Conservation (phyloP, 2,113 vertebrate species). For the Nettapus auritus region DNA sequence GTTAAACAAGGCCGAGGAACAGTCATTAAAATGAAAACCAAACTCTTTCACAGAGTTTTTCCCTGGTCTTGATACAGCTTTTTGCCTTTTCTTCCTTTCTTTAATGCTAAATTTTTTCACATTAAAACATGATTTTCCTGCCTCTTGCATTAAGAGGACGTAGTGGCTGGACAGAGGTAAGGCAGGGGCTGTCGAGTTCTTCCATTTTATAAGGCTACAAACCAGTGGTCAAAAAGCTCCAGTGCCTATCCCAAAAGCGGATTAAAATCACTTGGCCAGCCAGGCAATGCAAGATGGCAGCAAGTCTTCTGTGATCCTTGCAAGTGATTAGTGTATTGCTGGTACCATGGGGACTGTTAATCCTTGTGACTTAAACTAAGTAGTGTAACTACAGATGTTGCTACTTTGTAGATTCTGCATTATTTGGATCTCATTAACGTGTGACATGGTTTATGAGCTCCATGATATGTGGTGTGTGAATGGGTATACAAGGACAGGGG, state of each 20-base stretch:
- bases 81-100: not conserved
- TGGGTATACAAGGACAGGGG: not conserved
- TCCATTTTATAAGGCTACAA: not conserved
- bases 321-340: not conserved
- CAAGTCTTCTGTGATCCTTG: not conserved
- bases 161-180: not conserved
- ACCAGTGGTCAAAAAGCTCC: slow-evolving; percentile 16
- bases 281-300: slow-evolving; percentile 1
- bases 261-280: slow-evolving; percentile 30
- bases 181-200: not conserved
- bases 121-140: not conserved
- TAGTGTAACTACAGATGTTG: slow-evolving; percentile 12
- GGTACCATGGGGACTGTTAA: slow-evolving; percentile 13
- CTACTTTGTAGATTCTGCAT: not conserved
- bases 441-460: slow-evolving; percentile 13
- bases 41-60: not conserved
- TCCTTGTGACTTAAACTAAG: slow-evolving; percentile 22
- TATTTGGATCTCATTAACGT: slow-evolving; percentile 17
- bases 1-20: not conserved
- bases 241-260: slow-evolving; percentile 24
- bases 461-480: not conserved
- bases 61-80: not conserved
- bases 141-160: not conserved
- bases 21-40: not conserved
- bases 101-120: not conserved